These are phyloP conservation scores for Ailuropoda melanoleuca DNA, from an alignment of 2,113 vertebrate species.

Conservation along the genomic window DNA sequence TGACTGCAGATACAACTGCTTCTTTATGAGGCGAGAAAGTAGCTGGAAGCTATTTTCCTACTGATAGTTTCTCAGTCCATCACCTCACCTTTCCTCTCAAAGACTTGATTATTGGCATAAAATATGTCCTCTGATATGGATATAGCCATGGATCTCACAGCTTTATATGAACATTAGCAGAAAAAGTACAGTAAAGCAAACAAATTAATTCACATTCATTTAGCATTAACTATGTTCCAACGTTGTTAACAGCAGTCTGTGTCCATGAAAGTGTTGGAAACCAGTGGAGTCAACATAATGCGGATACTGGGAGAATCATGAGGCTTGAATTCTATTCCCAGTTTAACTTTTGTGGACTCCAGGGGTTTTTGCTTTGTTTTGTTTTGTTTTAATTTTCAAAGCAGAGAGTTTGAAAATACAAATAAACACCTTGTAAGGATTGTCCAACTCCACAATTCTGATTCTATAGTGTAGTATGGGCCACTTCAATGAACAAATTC, in stretches of 20 bases:
- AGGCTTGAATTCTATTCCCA: not conserved
- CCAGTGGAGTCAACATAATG: not conserved
- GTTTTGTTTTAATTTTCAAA: not conserved
- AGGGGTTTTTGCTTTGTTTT: not conserved
- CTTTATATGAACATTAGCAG: not conserved
- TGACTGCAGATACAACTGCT: not conserved
- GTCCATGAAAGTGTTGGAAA: not conserved
- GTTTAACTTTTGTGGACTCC: not conserved
- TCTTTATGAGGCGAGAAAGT: not conserved
- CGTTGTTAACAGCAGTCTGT: not conserved
- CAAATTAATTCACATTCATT: not conserved
- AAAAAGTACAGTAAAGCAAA: not conserved
- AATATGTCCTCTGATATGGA: not conserved
- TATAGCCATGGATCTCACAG: not conserved
- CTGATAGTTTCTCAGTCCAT: not conserved
- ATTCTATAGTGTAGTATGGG: not conserved
- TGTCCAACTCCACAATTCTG: not conserved
- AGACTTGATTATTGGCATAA: not conserved
- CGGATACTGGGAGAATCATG: not conserved
- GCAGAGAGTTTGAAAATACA: not conserved
- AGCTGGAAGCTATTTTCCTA: not conserved
- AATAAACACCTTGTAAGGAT: not conserved
- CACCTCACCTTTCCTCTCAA: not conserved
- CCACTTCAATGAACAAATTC: not conserved
- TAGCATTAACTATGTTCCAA: not conserved